These are phyloP conservation scores for Triplophysa dalaica DNA, from an alignment of 2,113 vertebrate species.

Conservation along the genomic window DNA sequence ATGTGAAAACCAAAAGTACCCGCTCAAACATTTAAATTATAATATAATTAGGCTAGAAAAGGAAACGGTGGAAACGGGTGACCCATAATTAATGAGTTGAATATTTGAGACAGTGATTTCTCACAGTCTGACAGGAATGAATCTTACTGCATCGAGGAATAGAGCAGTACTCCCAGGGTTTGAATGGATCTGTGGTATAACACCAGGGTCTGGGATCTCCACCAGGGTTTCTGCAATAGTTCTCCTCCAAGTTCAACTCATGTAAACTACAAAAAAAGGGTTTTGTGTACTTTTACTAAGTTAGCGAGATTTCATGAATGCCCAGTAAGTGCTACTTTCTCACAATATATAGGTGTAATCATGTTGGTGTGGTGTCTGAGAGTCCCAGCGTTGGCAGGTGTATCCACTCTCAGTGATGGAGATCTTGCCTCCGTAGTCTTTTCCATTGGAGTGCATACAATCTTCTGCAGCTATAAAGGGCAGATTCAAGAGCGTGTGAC, in stretches of 20 bases:
- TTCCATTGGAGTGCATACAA: constrained; percentile 90
- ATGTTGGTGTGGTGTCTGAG: constrained; percentile 85
- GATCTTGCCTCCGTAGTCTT: constrained; percentile 84
- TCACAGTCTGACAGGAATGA: constrained; percentile 80
- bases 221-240: constrained; percentile 80
- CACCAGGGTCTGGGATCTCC: constrained; percentile 77
- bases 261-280: constrained; percentile 72
- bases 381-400: constrained; percentile 81
- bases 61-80: constrained; percentile 59
- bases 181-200: constrained; percentile 81
- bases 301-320: neutral
- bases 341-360: constrained; percentile 82
- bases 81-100: too few relatives aligned
- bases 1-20: constrained; percentile 66
- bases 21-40: constrained; percentile 52
- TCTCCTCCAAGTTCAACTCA: constrained; percentile 71
- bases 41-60: too few relatives aligned
- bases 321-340: constrained; percentile 49
- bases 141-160: too few relatives aligned
- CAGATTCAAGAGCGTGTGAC: neutral
- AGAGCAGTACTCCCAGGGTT: constrained; percentile 73
- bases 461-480: constrained; percentile 65
- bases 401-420: constrained; percentile 73
- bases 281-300: neutral
- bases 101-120: too few relatives aligned